Conservation (phyloP, 2,113 vertebrate genomes). For the Tinamus guttatus region DNA sequence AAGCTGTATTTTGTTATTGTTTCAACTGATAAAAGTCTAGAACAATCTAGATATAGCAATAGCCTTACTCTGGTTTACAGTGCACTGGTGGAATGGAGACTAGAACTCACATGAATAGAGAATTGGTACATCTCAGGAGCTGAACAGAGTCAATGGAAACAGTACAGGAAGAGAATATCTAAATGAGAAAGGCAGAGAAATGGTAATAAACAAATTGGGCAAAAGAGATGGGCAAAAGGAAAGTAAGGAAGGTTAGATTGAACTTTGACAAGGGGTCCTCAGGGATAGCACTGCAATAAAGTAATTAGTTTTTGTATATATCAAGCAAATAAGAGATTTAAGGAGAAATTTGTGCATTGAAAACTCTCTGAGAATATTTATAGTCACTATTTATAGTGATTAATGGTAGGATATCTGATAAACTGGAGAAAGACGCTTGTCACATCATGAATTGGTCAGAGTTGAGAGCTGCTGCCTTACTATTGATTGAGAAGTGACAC, state of each 20-base stretch:
- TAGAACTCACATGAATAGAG: background rate
- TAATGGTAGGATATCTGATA: background rate
- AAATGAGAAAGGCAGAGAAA: background rate
- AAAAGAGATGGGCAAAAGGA: background rate
- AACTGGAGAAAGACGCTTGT: background rate
- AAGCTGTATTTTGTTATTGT: background rate
- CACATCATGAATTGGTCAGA: background rate
- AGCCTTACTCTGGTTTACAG: background rate
- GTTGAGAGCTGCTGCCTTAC: background rate
- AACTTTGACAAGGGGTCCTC: background rate
- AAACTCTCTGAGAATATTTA: background rate
- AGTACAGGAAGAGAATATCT: background rate
- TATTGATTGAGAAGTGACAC: background rate
- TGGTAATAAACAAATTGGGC: background rate
- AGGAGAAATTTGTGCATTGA: background rate
- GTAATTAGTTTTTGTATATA: background rate
- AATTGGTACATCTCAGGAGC: background rate
- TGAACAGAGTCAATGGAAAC: background rate
- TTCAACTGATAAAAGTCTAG: background rate
- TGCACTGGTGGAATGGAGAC: background rate
- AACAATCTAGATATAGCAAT: background rate
- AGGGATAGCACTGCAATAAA: background rate
- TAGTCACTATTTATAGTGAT: accelerated
- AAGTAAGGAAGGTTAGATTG: background rate
- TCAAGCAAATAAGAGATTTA: background rate